phyloP scores from a whole-genome alignment of 2,113 vertebrate genomes.

The Cardinalis cardinalis region DNA sequence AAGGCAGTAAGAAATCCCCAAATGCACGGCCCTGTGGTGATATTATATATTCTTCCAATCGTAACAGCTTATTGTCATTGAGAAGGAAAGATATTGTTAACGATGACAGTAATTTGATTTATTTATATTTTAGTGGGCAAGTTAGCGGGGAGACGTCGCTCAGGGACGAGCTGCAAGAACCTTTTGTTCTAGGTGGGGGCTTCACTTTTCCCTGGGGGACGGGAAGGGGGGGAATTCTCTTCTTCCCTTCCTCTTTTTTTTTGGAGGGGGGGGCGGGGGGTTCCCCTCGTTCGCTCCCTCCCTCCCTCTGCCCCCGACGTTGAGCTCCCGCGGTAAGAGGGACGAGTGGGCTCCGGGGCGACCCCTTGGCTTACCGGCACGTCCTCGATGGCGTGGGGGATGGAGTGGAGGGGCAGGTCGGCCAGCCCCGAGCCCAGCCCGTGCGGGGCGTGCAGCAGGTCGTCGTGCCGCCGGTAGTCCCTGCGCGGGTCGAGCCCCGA shows the following conservation, averaged over 20 bases:
- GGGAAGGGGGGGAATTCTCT: no score
- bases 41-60: slow-evolving; percentile 57
- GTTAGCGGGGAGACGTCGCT: neutral
- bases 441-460: slow-evolving; percentile 92
- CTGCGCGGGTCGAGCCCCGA: slow-evolving; percentile 85
- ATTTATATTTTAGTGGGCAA: slow-evolving; percentile 40
- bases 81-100: slow-evolving; percentile 42
- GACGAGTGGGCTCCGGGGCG: neutral
- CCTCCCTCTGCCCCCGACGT: neutral
- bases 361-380: slow-evolving; percentile 85
- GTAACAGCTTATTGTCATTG: slow-evolving; percentile 61
- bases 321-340: neutral
- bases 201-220: neutral
- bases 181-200: slow-evolving; percentile 65
- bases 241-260: neutral
- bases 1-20: slow-evolving; percentile 51
- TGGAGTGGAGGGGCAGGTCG: slow-evolving; percentile 92
- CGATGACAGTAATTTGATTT: slow-evolving; percentile 60
- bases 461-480: slow-evolving; percentile 94
- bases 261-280: no score
- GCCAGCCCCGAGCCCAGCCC: slow-evolving; percentile 91
- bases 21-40: slow-evolving; percentile 25
- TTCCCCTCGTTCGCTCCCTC: neutral
- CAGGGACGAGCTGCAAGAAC: neutral
- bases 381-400: slow-evolving; percentile 97